Evolutionary conservation across 2,888 invertebrate genomes (phyloP).

Genomic region (Amiota communis): DNA sequence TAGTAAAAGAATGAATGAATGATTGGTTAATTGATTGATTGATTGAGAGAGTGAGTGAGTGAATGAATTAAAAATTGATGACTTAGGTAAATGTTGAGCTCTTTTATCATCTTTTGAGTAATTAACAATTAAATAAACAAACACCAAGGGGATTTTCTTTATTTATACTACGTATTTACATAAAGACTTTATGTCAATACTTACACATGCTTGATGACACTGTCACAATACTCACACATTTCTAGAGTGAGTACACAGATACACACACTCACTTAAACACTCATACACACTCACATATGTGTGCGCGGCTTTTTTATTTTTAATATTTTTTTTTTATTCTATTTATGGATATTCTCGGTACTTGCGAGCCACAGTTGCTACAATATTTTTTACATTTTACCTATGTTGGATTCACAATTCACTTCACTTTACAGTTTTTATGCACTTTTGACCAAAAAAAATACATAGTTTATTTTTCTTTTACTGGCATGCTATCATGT

Average conservation of each 20-base stretch:
- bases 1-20: too few species aligned
- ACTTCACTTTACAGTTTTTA: constrained; percentile 20
- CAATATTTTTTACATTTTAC: constrained; percentile 14
- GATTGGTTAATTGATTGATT: too few species aligned
- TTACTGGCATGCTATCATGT: too few species aligned
- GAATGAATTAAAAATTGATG: too few species aligned
- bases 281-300: not conserved
- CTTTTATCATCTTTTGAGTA: too few species aligned
- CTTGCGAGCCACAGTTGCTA: not conserved
- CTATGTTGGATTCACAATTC: constrained; percentile 9
- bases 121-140: too few species aligned
- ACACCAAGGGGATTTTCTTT: too few species aligned
- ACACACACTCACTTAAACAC: not conserved
- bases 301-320: not conserved
- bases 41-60: too few species aligned
- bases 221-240: constrained; percentile 2
- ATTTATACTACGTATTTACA: too few species aligned
- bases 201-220: not conserved
- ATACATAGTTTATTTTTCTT: too few species aligned
- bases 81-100: too few species aligned
- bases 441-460: not conserved
- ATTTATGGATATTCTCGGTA: not conserved
- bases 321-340: constrained; percentile 5
- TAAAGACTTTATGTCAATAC: too few species aligned
- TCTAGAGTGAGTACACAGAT: not conserved